These are phyloP conservation scores for Cnemophilus loriae DNA, from an alignment of 2,113 vertebrate species.

Conservation along the genomic window DNA sequence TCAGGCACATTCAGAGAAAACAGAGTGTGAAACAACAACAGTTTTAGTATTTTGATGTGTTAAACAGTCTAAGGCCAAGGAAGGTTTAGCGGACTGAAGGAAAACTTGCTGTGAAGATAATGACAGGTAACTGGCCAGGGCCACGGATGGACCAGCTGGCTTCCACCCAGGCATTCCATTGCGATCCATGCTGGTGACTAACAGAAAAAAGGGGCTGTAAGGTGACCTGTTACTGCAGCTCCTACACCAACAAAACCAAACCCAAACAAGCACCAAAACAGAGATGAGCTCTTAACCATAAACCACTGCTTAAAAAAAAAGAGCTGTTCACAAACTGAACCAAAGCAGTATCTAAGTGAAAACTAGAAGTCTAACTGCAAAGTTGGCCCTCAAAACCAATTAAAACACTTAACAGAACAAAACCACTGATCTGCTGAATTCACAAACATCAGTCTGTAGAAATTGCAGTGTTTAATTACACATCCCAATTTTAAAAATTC, in stretches of 20 bases:
- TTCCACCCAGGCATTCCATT: neutral
- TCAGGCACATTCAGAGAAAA: neutral
- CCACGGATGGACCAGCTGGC: neutral
- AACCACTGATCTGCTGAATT: neutral
- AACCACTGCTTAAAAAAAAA: neutral
- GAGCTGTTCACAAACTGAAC: neutral
- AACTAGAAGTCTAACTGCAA: neutral
- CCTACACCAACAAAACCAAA: neutral
- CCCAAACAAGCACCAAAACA: neutral
- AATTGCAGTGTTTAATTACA: neutral
- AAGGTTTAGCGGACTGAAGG: neutral
- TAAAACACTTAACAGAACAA: neutral
- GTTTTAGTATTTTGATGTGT: neutral
- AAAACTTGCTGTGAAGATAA: neutral
- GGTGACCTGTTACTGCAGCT: neutral
- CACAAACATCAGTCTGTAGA: neutral
- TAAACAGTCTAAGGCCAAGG: neutral
- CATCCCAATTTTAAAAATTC: neutral
- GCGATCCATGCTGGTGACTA: fast-evolving
- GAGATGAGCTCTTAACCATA: neutral
- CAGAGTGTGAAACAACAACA: neutral
- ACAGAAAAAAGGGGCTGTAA: neutral
- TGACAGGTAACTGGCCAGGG: neutral
- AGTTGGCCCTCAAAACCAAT: neutral
- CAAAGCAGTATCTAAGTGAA: neutral